Percentiles rank a stretch among this genome's conserved stretches.
phyloP scores from a whole-genome alignment of 2,888 invertebrate species.

The Taenaris catops region DNA sequence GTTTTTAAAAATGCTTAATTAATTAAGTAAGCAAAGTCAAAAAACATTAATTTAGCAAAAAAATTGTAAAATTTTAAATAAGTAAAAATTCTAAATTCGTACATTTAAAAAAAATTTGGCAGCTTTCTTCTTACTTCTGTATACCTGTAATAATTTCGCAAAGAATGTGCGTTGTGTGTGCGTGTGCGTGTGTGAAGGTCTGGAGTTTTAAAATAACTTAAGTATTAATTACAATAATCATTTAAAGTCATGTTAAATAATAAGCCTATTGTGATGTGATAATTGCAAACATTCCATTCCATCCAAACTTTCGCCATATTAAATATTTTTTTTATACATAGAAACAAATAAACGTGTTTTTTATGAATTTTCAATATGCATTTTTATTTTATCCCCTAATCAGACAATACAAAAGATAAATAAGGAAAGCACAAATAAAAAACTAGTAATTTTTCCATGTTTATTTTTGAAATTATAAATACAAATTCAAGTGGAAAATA shows the following conservation, averaged over 20 bases:
- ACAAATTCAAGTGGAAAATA: slow-evolving; percentile 58
- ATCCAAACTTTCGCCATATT: slow-evolving; percentile 60
- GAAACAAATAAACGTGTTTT: slow-evolving; percentile 28
- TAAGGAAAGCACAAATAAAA: too few species aligned
- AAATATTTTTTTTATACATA: slow-evolving; percentile 36
- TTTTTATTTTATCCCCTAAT: too few species aligned
- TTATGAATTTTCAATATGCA: too few species aligned
- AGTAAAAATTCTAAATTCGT: too few species aligned
- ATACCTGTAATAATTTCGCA: not conserved
- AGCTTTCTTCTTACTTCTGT: not conserved
- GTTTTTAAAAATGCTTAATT: too few species aligned
- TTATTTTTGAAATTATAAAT: slow-evolving; percentile 70
- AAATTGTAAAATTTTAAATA: too few species aligned
- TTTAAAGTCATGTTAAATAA: slow-evolving; percentile 16
- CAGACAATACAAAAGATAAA: too few species aligned
- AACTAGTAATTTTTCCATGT: slow-evolving; percentile 45
- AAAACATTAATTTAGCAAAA: too few species aligned
- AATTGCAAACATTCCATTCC: slow-evolving; percentile 38
- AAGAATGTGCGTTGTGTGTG: not conserved
- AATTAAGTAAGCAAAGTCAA: too few species aligned
- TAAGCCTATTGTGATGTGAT: slow-evolving; percentile 29
- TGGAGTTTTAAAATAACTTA: too few species aligned
- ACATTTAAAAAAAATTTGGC: too few species aligned
- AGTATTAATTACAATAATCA: slow-evolving; percentile 6
- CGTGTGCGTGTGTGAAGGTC: slow-evolving; percentile 19